phyloP scores from a whole-genome alignment of 2,888 invertebrate genomes.

The Andrena praecox region DNA sequence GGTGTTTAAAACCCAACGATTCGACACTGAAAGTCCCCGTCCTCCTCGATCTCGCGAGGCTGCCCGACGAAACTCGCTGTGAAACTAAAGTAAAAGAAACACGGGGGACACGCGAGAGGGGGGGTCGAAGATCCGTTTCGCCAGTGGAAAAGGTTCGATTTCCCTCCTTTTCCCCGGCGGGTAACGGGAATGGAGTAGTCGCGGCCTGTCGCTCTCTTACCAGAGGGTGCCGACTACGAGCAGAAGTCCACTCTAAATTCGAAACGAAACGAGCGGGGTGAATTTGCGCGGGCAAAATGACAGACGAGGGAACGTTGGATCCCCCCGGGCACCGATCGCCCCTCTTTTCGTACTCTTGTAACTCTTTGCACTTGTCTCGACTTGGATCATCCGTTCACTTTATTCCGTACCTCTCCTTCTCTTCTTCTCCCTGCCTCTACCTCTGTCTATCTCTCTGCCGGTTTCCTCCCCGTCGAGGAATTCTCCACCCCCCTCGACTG shows the following conservation, averaged over 20 bases:
- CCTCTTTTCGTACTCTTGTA: constrained; percentile 55
- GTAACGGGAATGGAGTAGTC: constrained; percentile 24
- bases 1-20: background rate
- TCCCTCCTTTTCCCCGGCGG: background rate
- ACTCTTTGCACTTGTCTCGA: constrained; percentile 49
- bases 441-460: constrained; percentile 10
- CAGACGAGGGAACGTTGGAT: background rate
- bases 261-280: constrained; percentile 79
- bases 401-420: constrained; percentile 17
- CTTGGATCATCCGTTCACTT: constrained; percentile 37
- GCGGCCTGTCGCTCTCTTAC: constrained; percentile 70
- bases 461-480: constrained; percentile 2
- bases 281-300: constrained; percentile 42
- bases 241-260: constrained; percentile 83
- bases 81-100: background rate
- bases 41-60: background rate
- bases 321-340: constrained; percentile 24
- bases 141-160: background rate
- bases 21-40: background rate
- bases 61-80: background rate
- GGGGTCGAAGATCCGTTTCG: constrained; percentile 16
- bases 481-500: constrained; percentile 1
- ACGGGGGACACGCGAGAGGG: constrained; percentile 24
- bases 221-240: constrained; percentile 76
- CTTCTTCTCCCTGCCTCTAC: constrained; percentile 4